A percentile compares a stretch with the other conserved stretches of the same genome.
phyloP scores from a whole-genome alignment of 2,888 invertebrate species.

The Hyalella azteca region DNA sequence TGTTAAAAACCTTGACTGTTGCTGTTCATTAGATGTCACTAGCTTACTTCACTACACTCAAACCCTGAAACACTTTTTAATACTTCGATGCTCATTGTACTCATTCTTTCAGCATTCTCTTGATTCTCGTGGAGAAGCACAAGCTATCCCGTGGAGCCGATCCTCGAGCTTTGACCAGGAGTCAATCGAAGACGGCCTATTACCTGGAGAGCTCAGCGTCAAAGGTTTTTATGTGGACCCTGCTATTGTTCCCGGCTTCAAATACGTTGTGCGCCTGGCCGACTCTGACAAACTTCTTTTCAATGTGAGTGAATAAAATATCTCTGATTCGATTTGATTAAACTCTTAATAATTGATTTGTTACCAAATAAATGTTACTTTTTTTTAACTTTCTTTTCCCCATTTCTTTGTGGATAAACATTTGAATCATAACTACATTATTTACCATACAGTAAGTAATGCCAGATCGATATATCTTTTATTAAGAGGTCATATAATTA shows the following conservation, averaged over 20 bases:
- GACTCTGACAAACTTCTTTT: slow-evolving; percentile 58
- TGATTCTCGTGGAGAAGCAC: neutral
- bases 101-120: slow-evolving; percentile 35
- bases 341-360: no score
- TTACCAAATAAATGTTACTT: no score
- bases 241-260: slow-evolving; percentile 75
- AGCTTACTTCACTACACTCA: neutral
- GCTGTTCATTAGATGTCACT: neutral
- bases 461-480: no score
- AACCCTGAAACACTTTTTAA: neutral
- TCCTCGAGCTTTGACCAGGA: slow-evolving; percentile 72
- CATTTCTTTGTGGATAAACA: no score
- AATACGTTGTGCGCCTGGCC: slow-evolving; percentile 66
- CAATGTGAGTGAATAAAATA: slow-evolving; percentile 71
- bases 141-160: slow-evolving; percentile 62
- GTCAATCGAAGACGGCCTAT: slow-evolving; percentile 66
- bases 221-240: slow-evolving; percentile 77
- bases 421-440: no score
- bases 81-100: slow-evolving; percentile 14
- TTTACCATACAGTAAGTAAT: no score
- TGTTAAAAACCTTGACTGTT: neutral
- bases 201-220: slow-evolving; percentile 72
- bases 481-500: no score
- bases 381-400: no score
- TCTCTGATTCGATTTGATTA: no score